A percentile compares a stretch with the other conserved stretches of the same genome.
Evolutionary conservation across 2,113 vertebrate species (phyloP).

Genomic region (Falcunculus frontatus): DNA sequence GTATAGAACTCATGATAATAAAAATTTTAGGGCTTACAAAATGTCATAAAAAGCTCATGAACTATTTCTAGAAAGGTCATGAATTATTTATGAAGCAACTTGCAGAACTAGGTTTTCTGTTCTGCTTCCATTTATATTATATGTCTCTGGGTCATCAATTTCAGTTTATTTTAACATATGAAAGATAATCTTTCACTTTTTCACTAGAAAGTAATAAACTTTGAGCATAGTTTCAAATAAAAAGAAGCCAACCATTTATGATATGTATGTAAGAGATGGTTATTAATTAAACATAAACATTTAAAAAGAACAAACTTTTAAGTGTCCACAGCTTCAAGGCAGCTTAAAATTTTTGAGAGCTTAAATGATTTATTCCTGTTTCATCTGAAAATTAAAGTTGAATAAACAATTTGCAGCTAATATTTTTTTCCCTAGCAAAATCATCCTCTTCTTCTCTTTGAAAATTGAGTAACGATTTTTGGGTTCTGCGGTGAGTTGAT

Average conservation of each 20-base stretch:
- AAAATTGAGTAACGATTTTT: neutral
- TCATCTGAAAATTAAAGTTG: neutral
- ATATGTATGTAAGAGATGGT: neutral
- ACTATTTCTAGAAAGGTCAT: slow-evolving; percentile 58
- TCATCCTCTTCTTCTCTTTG: neutral
- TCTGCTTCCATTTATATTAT: slow-evolving; percentile 56
- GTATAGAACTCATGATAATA: slow-evolving; percentile 9
- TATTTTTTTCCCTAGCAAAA: neutral
- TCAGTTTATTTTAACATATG: slow-evolving; percentile 46
- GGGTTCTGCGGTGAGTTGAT: neutral
- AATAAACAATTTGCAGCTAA: neutral
- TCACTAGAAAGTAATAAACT: slow-evolving; percentile 48
- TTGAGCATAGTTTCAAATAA: slow-evolving; percentile 7
- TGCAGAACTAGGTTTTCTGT: slow-evolving; percentile 50
- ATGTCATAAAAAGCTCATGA: slow-evolving; percentile 36
- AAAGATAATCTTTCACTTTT: slow-evolving; percentile 50
- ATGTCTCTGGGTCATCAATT: slow-evolving; percentile 55
- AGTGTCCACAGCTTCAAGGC: neutral
- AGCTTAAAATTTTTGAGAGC: neutral
- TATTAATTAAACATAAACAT: neutral
- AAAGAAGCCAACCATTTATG: slow-evolving; percentile 11
- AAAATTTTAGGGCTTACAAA: slow-evolving; percentile 61
- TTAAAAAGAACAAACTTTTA: neutral
- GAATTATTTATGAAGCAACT: slow-evolving; percentile 64
- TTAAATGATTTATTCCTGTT: neutral